A percentile compares a stretch with the other conserved stretches of the same genome.
Evolutionary conservation across 2,113 vertebrate genomes (phyloP).

Genomic region (Rutilus rutilus): DNA sequence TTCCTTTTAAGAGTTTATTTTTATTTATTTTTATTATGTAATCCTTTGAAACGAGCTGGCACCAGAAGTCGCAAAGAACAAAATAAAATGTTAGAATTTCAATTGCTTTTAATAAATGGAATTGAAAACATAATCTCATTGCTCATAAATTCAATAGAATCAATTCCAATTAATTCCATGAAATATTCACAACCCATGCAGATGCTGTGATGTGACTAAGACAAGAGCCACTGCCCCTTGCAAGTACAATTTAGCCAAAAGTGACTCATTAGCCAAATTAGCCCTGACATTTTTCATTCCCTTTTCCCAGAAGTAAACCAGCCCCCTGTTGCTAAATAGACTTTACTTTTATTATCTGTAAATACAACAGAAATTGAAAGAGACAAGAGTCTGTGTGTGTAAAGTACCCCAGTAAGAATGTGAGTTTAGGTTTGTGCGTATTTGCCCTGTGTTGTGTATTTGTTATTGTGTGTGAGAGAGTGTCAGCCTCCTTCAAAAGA

Average conservation of each 20-base stretch:
- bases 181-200: neutral
- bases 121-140: neutral
- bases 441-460: conserved; percentile 34
- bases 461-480: conserved; percentile 12
- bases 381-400: neutral
- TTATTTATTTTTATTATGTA: neutral
- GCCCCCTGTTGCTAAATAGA: conserved; percentile 3
- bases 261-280: conserved; percentile 6
- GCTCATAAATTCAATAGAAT: neutral
- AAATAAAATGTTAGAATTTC: neutral
- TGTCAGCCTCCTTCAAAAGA: conserved; percentile 40
- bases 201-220: neutral
- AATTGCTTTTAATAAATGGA: neutral
- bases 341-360: neutral
- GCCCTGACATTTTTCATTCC: conserved; percentile 12
- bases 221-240: conserved; percentile 2
- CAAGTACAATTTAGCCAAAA: neutral
- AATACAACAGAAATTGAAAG: conserved; percentile 1
- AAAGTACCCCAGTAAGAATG: neutral
- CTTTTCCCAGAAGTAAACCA: neutral
- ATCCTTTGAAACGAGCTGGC: neutral
- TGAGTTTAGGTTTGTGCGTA: conserved; percentile 1
- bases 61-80: neutral
- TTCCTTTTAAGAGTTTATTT: neutral
- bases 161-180: neutral